Percentiles rank a stretch among this genome's conserved stretches.
Conservation (phyloP, 1,140 invertebrate genomes). For the Pantala flavescens region DNA sequence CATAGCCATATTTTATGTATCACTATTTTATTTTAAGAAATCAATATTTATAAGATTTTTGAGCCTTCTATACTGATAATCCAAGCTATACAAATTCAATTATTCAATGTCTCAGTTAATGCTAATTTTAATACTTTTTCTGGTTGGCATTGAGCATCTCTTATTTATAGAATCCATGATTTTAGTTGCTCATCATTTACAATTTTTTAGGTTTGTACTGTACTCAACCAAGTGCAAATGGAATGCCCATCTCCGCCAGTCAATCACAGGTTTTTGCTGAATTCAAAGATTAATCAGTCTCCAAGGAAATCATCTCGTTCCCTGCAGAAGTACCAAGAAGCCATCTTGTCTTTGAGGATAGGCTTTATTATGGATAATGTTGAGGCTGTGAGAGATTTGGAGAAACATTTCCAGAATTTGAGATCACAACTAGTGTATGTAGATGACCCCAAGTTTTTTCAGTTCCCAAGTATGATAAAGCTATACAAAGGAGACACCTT, state of each 20-base stretch:
- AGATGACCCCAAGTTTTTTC: slow-evolving; percentile 82
- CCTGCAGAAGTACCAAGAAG: slow-evolving; percentile 22
- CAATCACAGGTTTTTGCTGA: slow-evolving; percentile 39
- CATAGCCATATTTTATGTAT: no score
- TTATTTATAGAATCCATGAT: not conserved
- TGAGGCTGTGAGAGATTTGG: slow-evolving; percentile 71
- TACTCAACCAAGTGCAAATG: slow-evolving; percentile 84
- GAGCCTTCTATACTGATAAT: no score
- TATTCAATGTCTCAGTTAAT: no score
- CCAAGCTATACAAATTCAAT: no score
- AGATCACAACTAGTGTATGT: slow-evolving; percentile 74
- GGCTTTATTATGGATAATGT: slow-evolving; percentile 96
- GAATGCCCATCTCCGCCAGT: slow-evolving; percentile 87
- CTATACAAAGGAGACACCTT: slow-evolving; percentile 88
- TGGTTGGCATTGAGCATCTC: no score
- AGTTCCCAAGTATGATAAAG: slow-evolving; percentile 76
- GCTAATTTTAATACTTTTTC: no score
- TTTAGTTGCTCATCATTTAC: not conserved
- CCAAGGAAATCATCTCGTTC: slow-evolving; percentile 23
- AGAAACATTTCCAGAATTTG: slow-evolving; percentile 72
- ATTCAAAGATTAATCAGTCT: slow-evolving; percentile 28
- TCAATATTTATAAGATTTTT: no score
- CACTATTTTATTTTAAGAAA: no score
- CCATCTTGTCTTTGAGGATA: slow-evolving; percentile 42
- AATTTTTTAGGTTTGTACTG: slow-evolving; percentile 51